Conservation (phyloP, 2,113 vertebrate genomes). For the Periophthalmus modestus region DNA sequence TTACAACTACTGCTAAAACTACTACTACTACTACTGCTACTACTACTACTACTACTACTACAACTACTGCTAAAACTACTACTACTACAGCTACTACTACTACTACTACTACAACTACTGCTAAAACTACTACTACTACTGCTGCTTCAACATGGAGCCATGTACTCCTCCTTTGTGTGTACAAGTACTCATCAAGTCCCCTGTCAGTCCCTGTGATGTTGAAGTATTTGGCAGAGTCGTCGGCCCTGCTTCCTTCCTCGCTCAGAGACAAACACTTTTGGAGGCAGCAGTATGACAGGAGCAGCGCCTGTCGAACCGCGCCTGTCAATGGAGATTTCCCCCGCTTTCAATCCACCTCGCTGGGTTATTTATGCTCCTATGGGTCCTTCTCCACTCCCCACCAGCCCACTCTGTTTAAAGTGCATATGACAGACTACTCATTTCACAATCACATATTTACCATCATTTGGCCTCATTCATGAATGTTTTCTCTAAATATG, state of each 20-base stretch:
- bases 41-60: too few species aligned
- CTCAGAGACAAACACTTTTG: not conserved
- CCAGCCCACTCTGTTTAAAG: not conserved
- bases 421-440: too few species aligned
- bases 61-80: too few species aligned
- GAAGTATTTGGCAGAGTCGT: not conserved
- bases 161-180: not conserved
- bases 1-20: too few species aligned
- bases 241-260: not conserved
- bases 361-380: not conserved
- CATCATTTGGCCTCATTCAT: too few species aligned
- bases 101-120: too few species aligned
- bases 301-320: not conserved
- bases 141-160: too few species aligned
- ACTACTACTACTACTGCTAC: too few species aligned
- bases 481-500: too few species aligned
- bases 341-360: constrained; percentile 1
- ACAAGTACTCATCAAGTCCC: not conserved
- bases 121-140: too few species aligned
- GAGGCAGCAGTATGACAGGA: not conserved
- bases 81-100: too few species aligned
- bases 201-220: not conserved
- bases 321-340: constrained; percentile 5
- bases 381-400: not conserved
- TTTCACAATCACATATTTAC: too few species aligned